These are phyloP conservation scores for Trypoxylon attenuatum DNA, from an alignment of 2,888 invertebrate genomes.

Conservation along the genomic window DNA sequence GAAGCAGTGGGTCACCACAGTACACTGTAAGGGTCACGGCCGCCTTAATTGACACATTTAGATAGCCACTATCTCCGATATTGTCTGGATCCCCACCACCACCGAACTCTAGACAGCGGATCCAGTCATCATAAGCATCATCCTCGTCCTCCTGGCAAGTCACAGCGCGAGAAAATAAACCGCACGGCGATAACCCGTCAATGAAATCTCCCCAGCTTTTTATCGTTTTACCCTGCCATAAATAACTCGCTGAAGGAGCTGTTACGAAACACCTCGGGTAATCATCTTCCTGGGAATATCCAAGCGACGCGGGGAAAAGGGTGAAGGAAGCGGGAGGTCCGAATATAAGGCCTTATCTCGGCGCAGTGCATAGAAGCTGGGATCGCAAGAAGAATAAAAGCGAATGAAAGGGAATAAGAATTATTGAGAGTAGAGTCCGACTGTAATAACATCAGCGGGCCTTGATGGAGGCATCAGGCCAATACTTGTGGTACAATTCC, in stretches of 20 bases:
- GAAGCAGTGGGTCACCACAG: constrained; percentile 33
- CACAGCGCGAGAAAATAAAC: constrained; percentile 44
- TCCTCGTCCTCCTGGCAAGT: not conserved
- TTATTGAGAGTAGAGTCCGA: constrained; percentile 32
- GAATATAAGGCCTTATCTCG: no score
- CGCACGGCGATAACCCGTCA: constrained; percentile 27
- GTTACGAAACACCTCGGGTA: constrained; percentile 39
- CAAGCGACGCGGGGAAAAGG: not conserved
- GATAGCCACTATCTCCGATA: constrained; percentile 34
- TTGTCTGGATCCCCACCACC: constrained; percentile 15
- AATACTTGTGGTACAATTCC: constrained; percentile 65
- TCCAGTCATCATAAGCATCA: no score
- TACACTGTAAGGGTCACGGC: constrained; percentile 46
- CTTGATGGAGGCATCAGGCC: constrained; percentile 67
- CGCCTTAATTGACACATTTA: constrained; percentile 52
- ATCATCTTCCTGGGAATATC: no score
- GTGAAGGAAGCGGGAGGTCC: constrained; percentile 20
- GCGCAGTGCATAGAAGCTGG: no score
- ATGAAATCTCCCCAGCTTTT: constrained; percentile 45
- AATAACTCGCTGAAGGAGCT: constrained; percentile 39
- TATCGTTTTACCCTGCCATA: constrained; percentile 46
- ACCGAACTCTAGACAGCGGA: no score
- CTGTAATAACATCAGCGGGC: constrained; percentile 57
- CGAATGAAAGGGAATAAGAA: constrained; percentile 32
- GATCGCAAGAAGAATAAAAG: constrained; percentile 3